These are phyloP conservation scores for Amniataba percoides DNA, from an alignment of 2,797 vertebrate species.

Conservation along the genomic window DNA sequence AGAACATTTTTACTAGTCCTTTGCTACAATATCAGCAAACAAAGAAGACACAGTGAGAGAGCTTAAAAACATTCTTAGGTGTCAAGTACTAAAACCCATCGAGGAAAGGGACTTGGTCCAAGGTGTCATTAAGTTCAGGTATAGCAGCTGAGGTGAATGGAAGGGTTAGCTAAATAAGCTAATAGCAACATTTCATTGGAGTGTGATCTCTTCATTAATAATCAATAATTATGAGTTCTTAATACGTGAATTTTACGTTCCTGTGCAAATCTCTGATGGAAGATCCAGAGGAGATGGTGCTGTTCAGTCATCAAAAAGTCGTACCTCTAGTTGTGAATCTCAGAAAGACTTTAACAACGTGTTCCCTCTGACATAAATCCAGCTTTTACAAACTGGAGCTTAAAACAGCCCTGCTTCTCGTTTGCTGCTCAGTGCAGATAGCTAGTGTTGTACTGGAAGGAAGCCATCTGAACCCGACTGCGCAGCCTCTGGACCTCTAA, in stretches of 20 bases:
- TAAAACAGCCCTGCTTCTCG: not conserved
- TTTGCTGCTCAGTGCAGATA: slow-evolving; percentile 71
- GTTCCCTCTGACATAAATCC: slow-evolving; percentile 22
- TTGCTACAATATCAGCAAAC: slow-evolving; percentile 53
- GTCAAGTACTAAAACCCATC: slow-evolving; percentile 60
- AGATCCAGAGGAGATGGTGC: slow-evolving; percentile 5
- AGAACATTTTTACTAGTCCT: slow-evolving; percentile 47
- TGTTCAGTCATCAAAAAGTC: slow-evolving; percentile 16
- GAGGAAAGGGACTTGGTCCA: slow-evolving; percentile 62
- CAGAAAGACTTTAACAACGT: slow-evolving; percentile 10
- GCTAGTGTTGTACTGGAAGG: slow-evolving; percentile 91
- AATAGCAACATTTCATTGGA: slow-evolving; percentile 61
- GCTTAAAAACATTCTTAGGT: slow-evolving; percentile 53
- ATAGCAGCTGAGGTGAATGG: slow-evolving; percentile 74
- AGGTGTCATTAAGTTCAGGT: slow-evolving; percentile 55
- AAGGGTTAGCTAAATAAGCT: slow-evolving; percentile 54
- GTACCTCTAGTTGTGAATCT: slow-evolving; percentile 44
- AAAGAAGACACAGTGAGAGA: slow-evolving; percentile 58
- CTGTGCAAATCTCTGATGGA: slow-evolving; percentile 59
- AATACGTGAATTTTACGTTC: slow-evolving; percentile 31
- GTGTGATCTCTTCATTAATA: slow-evolving; percentile 51
- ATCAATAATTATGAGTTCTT: slow-evolving; percentile 28
- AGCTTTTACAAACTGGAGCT: not conserved
- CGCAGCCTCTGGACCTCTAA: slow-evolving; percentile 91
- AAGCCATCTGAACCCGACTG: slow-evolving; percentile 89